Percentiles rank a stretch among this genome's conserved stretches.
phyloP scores from a whole-genome alignment of 2,888 invertebrate genomes.

The Hemistola chrysoprasaria region DNA sequence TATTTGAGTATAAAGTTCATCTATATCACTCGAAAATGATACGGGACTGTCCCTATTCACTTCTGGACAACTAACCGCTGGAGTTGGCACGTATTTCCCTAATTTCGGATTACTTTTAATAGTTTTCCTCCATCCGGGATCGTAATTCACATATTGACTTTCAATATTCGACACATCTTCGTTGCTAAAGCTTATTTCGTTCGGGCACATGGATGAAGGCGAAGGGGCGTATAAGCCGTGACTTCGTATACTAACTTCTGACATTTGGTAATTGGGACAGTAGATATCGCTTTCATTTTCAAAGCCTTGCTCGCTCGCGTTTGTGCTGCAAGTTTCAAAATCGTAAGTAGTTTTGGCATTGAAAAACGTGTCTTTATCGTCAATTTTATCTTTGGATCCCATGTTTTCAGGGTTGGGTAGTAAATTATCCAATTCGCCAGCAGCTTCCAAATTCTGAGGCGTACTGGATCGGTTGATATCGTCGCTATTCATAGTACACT shows the following conservation, averaged over 20 bases:
- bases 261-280: constrained; percentile 83
- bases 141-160: constrained; percentile 81
- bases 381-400: constrained; percentile 59
- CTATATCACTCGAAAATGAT: constrained; percentile 82
- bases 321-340: constrained; percentile 72
- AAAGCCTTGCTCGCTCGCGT: constrained; percentile 73
- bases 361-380: constrained; percentile 67
- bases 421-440: constrained; percentile 59
- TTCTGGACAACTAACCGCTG: constrained; percentile 71
- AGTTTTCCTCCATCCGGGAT: constrained; percentile 77
- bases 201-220: constrained; percentile 77
- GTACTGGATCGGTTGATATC: constrained; percentile 61
- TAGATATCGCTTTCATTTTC: constrained; percentile 84
- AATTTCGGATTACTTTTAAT: constrained; percentile 67
- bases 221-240: constrained; percentile 85
- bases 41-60: constrained; percentile 69
- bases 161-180: constrained; percentile 75
- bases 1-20: constrained; percentile 87
- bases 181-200: constrained; percentile 75
- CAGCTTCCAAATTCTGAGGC: constrained; percentile 50
- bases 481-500: constrained; percentile 73
- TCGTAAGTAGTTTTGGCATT: constrained; percentile 71
- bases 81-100: constrained; percentile 68
- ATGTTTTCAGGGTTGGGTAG: constrained; percentile 50
- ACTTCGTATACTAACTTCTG: constrained; percentile 84